phyloP scores from a whole-genome alignment of 2,888 invertebrate genomes.

The Falcaria lacertinaria region DNA sequence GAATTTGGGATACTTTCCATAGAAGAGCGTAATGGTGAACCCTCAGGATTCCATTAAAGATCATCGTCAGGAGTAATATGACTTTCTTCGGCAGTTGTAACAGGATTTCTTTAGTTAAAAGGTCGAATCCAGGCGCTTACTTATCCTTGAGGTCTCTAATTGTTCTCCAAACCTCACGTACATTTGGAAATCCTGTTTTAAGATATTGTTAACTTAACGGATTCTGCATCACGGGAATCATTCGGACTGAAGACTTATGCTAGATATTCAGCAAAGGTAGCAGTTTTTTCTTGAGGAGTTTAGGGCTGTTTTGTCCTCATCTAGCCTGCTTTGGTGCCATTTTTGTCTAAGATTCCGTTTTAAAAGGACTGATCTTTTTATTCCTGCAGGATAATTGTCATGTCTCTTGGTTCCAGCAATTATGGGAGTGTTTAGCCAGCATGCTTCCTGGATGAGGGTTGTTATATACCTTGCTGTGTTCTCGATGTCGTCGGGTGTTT shows the following conservation, averaged over 20 bases:
- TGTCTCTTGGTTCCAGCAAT: neutral
- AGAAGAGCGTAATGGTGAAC: conserved; percentile 6
- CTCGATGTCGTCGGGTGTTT: conserved; percentile 7
- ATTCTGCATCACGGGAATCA: too few species aligned
- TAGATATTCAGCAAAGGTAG: neutral
- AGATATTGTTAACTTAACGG: too few species aligned
- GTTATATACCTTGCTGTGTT: conserved; percentile 3
- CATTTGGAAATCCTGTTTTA: too few species aligned
- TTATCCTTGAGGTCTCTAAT: too few species aligned
- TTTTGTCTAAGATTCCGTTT: too few species aligned
- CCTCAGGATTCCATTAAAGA: conserved; percentile 12
- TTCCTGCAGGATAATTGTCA: too few species aligned
- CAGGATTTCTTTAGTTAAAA: conserved; percentile 10
- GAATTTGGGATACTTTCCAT: conserved; percentile 17
- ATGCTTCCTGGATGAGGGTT: conserved; percentile 6
- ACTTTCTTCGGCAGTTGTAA: conserved; percentile 13
- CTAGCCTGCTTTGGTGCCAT: conserved; percentile 1
- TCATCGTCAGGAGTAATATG: conserved; percentile 8
- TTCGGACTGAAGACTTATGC: neutral
- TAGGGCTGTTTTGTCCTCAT: neutral
- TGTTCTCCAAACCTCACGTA: too few species aligned
- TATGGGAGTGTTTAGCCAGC: conserved; percentile 5
- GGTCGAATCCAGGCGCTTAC: conserved; percentile 19
- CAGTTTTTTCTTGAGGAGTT: neutral
- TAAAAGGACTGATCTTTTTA: too few species aligned